A percentile compares a stretch with the other conserved stretches of the same genome.
These are phyloP conservation scores for Aphelinus atriplicis DNA, from an alignment of 1,140 invertebrate species.

Conservation along the genomic window DNA sequence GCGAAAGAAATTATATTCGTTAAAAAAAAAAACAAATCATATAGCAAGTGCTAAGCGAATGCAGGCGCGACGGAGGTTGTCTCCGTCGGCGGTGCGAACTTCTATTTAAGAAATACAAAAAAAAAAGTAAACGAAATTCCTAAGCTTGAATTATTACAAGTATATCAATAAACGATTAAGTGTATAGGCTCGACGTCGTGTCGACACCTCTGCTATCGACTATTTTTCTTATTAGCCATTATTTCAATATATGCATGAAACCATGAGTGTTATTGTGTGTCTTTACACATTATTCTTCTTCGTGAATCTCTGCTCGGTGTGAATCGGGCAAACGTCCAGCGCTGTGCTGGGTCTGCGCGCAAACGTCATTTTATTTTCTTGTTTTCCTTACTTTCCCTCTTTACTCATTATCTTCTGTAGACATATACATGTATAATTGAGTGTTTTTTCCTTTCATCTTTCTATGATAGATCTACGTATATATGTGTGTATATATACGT, in stretches of 20 bases:
- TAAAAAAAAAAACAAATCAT: constrained; percentile 43
- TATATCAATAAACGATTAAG: constrained; percentile 50
- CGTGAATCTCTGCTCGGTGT: constrained; percentile 30
- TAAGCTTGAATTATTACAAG: constrained; percentile 49
- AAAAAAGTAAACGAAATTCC: constrained; percentile 36
- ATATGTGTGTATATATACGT: constrained; percentile 40
- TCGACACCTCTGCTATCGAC: constrained; percentile 45
- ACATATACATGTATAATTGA: constrained; percentile 39
- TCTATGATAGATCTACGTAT: constrained; percentile 24
- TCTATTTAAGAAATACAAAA: constrained; percentile 47
- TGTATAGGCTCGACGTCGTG: constrained; percentile 50
- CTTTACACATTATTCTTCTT: not conserved
- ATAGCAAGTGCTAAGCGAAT: constrained; percentile 53
- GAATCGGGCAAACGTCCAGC: constrained; percentile 34
- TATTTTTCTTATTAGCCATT: constrained; percentile 27
- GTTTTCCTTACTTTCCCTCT: constrained; percentile 20
- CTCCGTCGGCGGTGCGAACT: constrained; percentile 53
- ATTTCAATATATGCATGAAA: constrained; percentile 4
- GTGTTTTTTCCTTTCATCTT: too few species aligned
- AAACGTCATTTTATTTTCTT: constrained; percentile 40
- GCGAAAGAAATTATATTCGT: constrained; percentile 46
- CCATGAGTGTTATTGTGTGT: too few species aligned
- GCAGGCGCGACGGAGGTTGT: constrained; percentile 54
- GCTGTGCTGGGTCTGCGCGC: constrained; percentile 40
- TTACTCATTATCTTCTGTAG: constrained; percentile 43